A percentile compares a stretch with the other conserved stretches of the same genome.
phyloP scores from a whole-genome alignment of 2,797 vertebrate species.

The Clarias laeviceps region DNA sequence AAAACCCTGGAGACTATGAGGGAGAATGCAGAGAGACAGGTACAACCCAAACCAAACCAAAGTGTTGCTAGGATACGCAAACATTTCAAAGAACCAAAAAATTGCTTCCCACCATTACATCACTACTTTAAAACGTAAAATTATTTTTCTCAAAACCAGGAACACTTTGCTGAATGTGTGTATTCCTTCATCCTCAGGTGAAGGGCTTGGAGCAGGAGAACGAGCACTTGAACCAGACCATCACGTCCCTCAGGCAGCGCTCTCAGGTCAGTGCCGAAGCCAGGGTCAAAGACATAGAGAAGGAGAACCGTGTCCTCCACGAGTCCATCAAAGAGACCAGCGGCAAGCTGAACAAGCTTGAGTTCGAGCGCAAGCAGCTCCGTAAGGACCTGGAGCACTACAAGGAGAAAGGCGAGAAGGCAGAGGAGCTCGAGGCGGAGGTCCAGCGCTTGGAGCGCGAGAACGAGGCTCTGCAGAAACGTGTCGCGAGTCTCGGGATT shows the following conservation, averaged over 20 bases:
- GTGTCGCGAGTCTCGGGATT: slow-evolving; percentile 87
- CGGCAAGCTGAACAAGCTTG: slow-evolving; percentile 88
- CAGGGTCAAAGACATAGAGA: slow-evolving; percentile 93
- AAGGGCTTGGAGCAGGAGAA: slow-evolving; percentile 95
- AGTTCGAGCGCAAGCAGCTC: slow-evolving; percentile 94
- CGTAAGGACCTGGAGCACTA: slow-evolving; percentile 90
- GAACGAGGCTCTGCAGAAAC: slow-evolving; percentile 92
- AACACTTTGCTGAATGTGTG: too few species aligned
- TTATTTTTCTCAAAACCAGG: too few species aligned
- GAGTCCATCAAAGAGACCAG: slow-evolving; percentile 96
- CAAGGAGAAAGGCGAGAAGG: slow-evolving; percentile 90
- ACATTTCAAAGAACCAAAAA: background rate
- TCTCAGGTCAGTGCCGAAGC: slow-evolving; percentile 93
- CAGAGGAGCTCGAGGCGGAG: slow-evolving; percentile 89
- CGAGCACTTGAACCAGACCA: slow-evolving; percentile 89
- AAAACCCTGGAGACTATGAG: slow-evolving; percentile 88
- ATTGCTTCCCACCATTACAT: background rate
- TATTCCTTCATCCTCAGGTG: slow-evolving; percentile 71
- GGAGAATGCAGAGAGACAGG: slow-evolving; percentile 96
- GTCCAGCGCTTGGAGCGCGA: slow-evolving; percentile 87
- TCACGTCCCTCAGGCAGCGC: slow-evolving; percentile 88
- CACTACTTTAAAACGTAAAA: background rate
- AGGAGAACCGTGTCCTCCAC: slow-evolving; percentile 94
- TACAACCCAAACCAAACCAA: slow-evolving; percentile 49
- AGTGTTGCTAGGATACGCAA: background rate